Evolutionary conservation across 2,888 invertebrate genomes (phyloP), one percentile per base, ranked within the genome.

Genomic region (Plebejus anna): DNA sequence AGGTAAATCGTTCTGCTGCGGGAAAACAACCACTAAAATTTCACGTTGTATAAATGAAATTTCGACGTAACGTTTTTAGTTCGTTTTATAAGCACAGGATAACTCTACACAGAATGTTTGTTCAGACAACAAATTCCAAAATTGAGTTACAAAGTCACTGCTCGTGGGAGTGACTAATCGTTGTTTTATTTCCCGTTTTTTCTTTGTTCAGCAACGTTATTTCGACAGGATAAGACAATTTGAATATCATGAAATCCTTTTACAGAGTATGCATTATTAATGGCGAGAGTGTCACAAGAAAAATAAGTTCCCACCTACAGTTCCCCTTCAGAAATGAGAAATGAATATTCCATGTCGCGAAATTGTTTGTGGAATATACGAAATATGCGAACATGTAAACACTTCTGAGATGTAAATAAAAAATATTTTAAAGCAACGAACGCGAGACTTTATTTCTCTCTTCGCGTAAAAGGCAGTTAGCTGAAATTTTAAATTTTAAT

Each of bases 291-390:
- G 72, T 72, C 72, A 72, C 72, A 42, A 72, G 72, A 72, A 72
- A 72, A 72, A 72, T 72, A 72, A 72, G 72, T 72, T 22, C 72
- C 72, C 66, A 66, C 66, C 66, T 66, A 32, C 32, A 22, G 3
- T 32, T 32, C 66, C 47, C 32, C 47, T 16, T 28, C 55, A 78
- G 82, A 83, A 81, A 84, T 82, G 82, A 82, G 83, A 83, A 81
- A 83, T 84, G 82, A 84, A 84, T 84, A 83, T 84, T 83, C 81
- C 82, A 84, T 83, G 81, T 73, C 75, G 71, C 71, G 77, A 79
- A 75, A 79, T 78, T 78, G 78, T 72, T 75, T 78, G 70, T 78
- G 72, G 42, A 77, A 78, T 75, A 76, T 70, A 76, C 77, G 77
- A 77, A 79, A 76, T 78, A 76, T 77, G 76, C 77, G 70, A 76